Percentiles rank a stretch among this genome's conserved stretches.
These are phyloP conservation scores for Sinella curviseta DNA, from an alignment of 1,140 invertebrate species.

Conservation along the genomic window DNA sequence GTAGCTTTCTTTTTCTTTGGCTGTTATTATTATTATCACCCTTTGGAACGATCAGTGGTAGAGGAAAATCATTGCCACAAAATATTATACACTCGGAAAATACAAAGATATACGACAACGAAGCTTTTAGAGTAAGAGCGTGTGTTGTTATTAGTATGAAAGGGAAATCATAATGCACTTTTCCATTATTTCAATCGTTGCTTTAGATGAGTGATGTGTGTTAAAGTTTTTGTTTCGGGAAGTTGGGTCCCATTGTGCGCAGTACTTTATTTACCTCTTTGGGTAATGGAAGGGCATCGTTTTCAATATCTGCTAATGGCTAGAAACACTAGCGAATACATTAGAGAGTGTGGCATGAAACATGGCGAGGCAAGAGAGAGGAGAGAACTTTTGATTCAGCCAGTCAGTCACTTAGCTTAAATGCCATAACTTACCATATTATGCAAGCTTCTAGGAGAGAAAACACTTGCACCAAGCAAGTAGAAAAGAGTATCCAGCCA, in stretches of 20 bases:
- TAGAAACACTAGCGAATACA: constrained; percentile 5
- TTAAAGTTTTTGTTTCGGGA: constrained; percentile 15
- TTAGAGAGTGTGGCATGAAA: constrained; percentile 4
- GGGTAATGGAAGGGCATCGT: constrained; percentile 13
- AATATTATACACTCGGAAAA: background rate
- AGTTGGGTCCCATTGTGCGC: constrained; percentile 17
- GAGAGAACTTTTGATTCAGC: constrained; percentile 24
- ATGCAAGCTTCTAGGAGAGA: background rate
- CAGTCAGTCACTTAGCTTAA: constrained; percentile 13
- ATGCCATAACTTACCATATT: constrained; percentile 21
- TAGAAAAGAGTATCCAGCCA: background rate
- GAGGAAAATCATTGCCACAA: background rate
- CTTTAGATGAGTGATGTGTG: constrained; percentile 19
- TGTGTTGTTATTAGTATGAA: background rate
- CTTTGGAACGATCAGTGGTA: too few species aligned
- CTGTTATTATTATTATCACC: too few species aligned
- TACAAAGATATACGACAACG: background rate
- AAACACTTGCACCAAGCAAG: background rate
- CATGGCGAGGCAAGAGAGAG: background rate
- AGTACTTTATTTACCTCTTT: constrained; percentile 22
- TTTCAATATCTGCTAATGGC: constrained; percentile 25
- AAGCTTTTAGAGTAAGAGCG: constrained; percentile 8
- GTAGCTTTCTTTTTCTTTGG: too few species aligned
- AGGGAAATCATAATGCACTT: constrained; percentile 26
- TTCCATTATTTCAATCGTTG: constrained; percentile 24